phyloP scores from a whole-genome alignment of 2,113 vertebrate genomes.

The Xerus inauris region DNA sequence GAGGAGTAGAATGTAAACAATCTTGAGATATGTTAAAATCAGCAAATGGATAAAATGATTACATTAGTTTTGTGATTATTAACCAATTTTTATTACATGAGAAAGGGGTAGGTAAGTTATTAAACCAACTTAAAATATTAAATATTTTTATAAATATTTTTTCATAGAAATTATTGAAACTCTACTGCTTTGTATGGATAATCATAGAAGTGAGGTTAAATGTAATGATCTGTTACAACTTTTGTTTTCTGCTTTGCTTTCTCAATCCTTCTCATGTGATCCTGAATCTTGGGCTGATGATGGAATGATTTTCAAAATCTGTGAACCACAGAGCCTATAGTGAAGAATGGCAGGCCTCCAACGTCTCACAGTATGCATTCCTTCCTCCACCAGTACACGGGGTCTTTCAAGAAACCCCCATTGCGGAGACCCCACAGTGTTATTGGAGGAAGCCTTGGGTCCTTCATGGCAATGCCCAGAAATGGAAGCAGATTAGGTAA shows the following conservation, averaged over 20 bases:
- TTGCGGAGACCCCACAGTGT: slow-evolving; percentile 96
- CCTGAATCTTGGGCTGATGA: slow-evolving; percentile 83
- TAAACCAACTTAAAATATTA: slow-evolving; percentile 37
- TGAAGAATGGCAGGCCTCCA: slow-evolving; percentile 95
- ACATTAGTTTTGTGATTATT: slow-evolving; percentile 12
- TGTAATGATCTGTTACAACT: slow-evolving; percentile 74
- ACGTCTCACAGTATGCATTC: slow-evolving; percentile 97
- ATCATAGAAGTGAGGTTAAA: slow-evolving; percentile 68
- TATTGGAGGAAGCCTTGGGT: slow-evolving; percentile 95
- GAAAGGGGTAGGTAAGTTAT: slow-evolving; percentile 25
- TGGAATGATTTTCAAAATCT: slow-evolving; percentile 84
- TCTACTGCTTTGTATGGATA: slow-evolving; percentile 51
- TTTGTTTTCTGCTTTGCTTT: slow-evolving; percentile 66
- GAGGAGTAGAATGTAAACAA: background rate
- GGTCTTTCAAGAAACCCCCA: slow-evolving; percentile 97
- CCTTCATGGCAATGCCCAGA: slow-evolving; percentile 96
- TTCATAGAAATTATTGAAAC: slow-evolving; percentile 49
- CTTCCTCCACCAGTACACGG: slow-evolving; percentile 97
- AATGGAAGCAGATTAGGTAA: slow-evolving; percentile 97
- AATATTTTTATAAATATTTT: slow-evolving; percentile 56
- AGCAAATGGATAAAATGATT: background rate
- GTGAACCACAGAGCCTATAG: slow-evolving; percentile 89
- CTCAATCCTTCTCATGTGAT: slow-evolving; percentile 77
- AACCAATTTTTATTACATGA: slow-evolving; percentile 22
- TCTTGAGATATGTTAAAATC: slow-evolving; percentile 23